Evolutionary conservation across 2,797 vertebrate species (phyloP).

Genomic region (Momotus momota): DNA sequence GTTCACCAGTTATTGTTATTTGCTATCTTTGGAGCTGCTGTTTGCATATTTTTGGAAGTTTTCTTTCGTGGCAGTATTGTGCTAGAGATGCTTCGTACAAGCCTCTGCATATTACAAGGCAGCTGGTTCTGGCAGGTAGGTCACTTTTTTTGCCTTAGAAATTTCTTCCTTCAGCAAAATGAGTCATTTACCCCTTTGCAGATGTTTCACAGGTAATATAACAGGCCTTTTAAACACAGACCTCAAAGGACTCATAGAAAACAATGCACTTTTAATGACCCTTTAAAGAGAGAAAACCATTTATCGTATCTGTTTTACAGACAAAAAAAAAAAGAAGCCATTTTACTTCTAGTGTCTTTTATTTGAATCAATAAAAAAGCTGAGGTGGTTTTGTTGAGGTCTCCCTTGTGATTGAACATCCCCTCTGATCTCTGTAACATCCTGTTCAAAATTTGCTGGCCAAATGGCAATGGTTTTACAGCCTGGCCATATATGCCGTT

Average conservation of each 20-base stretch:
- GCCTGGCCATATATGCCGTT: background rate
- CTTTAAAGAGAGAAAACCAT: background rate
- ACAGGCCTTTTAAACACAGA: background rate
- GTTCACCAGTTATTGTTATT: conserved; percentile 90
- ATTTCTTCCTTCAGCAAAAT: background rate
- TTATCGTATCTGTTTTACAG: background rate
- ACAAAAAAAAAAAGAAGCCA: background rate
- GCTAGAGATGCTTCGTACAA: conserved; percentile 89
- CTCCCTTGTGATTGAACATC: background rate
- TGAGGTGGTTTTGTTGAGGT: background rate
- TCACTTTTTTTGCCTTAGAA: background rate
- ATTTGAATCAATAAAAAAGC: background rate
- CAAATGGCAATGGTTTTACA: background rate
- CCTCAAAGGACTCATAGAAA: background rate
- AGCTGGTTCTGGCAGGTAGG: conserved; percentile 98
- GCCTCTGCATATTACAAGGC: conserved; percentile 89
- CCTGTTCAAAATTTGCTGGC: background rate
- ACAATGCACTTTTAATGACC: background rate
- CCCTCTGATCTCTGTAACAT: background rate
- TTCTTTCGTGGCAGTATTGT: conserved; percentile 88
- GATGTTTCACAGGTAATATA: background rate
- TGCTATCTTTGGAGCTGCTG: conserved; percentile 81
- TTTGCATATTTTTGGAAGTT: conserved; percentile 87
- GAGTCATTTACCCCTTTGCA: background rate
- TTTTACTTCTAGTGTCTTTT: background rate